Evolutionary conservation across 2,113 vertebrate genomes (phyloP).

Genomic region (Bambusicola thoracicus): DNA sequence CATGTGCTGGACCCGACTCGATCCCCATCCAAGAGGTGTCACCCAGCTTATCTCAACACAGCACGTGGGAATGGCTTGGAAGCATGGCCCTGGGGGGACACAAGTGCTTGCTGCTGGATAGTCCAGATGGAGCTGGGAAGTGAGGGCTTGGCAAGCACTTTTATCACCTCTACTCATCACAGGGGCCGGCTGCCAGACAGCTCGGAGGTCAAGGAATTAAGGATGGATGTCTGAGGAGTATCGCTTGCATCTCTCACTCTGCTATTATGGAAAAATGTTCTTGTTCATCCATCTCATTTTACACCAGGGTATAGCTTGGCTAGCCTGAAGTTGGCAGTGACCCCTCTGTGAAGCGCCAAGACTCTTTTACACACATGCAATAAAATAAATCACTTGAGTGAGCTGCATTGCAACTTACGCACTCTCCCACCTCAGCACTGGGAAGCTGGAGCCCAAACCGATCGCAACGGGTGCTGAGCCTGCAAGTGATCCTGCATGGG

Average conservation of each 20-base stretch:
- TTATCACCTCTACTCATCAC: conserved; percentile 27
- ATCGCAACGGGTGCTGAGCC: background rate
- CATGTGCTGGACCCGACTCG: background rate
- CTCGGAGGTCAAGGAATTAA: conserved; percentile 15
- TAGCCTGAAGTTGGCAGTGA: conserved; percentile 26
- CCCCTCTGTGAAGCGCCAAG: background rate
- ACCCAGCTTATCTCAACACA: accelerated
- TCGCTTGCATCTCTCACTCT: background rate
- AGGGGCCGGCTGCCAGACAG: background rate
- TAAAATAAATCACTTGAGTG: conserved; percentile 13
- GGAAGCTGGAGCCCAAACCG: background rate
- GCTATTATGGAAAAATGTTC: background rate
- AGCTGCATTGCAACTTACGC: background rate
- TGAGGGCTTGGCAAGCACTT: background rate
- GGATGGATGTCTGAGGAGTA: background rate
- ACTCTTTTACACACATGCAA: background rate
- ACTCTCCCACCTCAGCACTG: background rate
- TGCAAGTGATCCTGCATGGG: accelerated
- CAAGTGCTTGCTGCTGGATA: background rate
- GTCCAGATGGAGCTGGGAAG: conserved; percentile 18
- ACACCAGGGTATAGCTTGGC: conserved; percentile 12
- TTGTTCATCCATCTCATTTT: conserved; percentile 9
- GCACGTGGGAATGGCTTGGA: background rate
- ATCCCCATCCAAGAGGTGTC: background rate
- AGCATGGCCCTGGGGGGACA: background rate